Conservation (phyloP, 2,888 invertebrate genomes). For the Cheiracanthium punctorium region DNA sequence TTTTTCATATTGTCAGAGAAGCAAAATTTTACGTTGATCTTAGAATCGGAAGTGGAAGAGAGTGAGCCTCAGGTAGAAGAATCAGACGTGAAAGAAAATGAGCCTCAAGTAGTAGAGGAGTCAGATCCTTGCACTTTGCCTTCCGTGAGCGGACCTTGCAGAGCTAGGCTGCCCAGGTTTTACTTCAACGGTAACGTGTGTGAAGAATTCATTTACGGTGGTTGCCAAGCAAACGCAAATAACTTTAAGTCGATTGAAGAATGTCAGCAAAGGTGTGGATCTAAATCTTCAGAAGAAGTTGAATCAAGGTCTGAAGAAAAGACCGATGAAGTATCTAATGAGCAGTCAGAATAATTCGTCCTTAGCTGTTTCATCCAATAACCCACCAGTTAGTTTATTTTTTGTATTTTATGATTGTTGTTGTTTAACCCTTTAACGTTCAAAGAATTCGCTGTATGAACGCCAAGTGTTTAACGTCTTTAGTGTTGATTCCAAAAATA, state of each 20-base stretch:
- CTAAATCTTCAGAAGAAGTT: not conserved
- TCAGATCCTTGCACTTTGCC: not conserved
- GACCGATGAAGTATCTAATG: not conserved
- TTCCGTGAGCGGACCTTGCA: not conserved
- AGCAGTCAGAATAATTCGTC: no score
- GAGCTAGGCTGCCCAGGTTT: not conserved
- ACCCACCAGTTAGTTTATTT: no score
- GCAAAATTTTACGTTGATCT: not conserved
- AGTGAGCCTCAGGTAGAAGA: no score
- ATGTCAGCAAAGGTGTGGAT: not conserved
- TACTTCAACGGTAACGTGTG: not conserved
- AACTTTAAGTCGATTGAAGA: not conserved
- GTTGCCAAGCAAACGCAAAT: not conserved
- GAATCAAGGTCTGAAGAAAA: not conserved
- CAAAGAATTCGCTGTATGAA: no score
- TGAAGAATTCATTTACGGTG: not conserved
- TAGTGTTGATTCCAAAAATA: no score
- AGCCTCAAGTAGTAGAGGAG: not conserved
- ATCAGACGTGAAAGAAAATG: no score
- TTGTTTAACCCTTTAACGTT: no score
- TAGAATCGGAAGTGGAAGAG: not conserved
- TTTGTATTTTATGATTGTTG: no score
- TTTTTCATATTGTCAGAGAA: not conserved
- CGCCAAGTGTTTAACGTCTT: no score
- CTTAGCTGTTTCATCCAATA: no score